Base-by-base conservation (phyloP, 1,140 invertebrate species). In the Hestina assimilis region DNA sequence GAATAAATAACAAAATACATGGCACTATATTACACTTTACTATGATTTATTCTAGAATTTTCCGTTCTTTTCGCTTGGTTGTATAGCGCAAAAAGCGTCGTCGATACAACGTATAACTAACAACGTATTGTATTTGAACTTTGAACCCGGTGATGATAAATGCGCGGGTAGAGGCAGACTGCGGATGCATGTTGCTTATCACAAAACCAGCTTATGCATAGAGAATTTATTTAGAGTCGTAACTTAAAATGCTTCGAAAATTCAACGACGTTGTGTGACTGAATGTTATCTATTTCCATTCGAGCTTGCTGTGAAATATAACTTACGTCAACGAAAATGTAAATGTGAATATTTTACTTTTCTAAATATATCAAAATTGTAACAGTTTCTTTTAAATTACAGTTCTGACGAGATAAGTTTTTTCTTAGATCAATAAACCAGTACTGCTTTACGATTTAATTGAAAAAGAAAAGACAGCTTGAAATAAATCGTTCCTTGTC, bases 81-180 rank as follows among this genome's bases (percentile, higher is more conserved):
- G 40, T 51, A 43, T 40, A 24, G 40, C 55, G 58, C 43, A 61
- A 70, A 69, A 72, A 65, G 57, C 61, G 59, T 71, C 65, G 63
- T 52, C 33, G 33, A 38, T 38, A 19, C 24, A 28, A 57, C 46
- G 57, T 65, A 64, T 29, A 66, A 61, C 65, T 64, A 69, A 59
- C 66, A 63, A 66, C 41, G 66, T 70, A 79, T 79, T 77, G 75
- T 77, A 66, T 73, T 66, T 46, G 69, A 77, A 81, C 75, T 81
- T 77, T 79, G 76, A 74, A 77, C 77, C 71, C 65, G 59, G 48
- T 45, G 46, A 74, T 76, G 77, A 80, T 83, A 85, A 82, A 80
- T 75, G 74, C 54, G 50, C 60, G 43, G 48, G 43, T 61, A 52
- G 58, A 59, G 55, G 61, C 59, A 69, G 57, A 69, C 65, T 63